These are phyloP conservation scores for Hydra vulgaris DNA, from an alignment of 30 jellyfish, hydroid and myxozoan genomes.

Conservation along the genomic window DNA sequence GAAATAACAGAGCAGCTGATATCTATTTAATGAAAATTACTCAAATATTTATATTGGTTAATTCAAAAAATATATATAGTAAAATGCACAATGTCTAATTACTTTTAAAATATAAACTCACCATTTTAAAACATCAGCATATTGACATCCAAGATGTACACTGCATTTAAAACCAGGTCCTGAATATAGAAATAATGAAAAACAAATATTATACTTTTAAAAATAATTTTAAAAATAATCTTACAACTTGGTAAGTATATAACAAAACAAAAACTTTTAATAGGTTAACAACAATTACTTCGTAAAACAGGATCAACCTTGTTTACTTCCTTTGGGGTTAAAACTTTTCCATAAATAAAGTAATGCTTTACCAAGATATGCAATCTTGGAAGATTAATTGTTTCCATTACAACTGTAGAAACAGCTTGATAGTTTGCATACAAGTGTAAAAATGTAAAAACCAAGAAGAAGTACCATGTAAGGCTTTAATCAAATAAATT, in stretches of 20 bases:
- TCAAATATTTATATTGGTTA: no score
- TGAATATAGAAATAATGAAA: background rate
- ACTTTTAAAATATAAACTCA: background rate
- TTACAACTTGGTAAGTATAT: background rate
- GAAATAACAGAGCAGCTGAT: no score
- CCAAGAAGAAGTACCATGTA: conserved; percentile 51
- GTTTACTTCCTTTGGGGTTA: conserved; percentile 56
- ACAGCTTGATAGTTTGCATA: conserved; percentile 78
- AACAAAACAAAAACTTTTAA: background rate
- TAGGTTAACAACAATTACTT: conserved; percentile 30
- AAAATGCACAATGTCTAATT: no score
- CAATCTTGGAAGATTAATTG: conserved; percentile 63
- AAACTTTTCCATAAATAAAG: conserved; percentile 15
- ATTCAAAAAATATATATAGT: no score
- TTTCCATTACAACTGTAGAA: conserved; percentile 87
- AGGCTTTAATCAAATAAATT: conserved; percentile 27
- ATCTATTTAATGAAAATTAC: no score
- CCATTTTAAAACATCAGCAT: conserved; percentile 38
- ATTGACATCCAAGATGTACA: conserved; percentile 37
- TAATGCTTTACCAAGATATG: conserved; percentile 44
- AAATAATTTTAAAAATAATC: no score
- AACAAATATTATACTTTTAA: background rate
- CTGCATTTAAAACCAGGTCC: conserved; percentile 53
- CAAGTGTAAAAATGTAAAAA: conserved; percentile 71
- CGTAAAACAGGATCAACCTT: conserved; percentile 68